phyloP scores from a whole-genome alignment of 1,140 invertebrate species.

The Ylistrum balloti region DNA sequence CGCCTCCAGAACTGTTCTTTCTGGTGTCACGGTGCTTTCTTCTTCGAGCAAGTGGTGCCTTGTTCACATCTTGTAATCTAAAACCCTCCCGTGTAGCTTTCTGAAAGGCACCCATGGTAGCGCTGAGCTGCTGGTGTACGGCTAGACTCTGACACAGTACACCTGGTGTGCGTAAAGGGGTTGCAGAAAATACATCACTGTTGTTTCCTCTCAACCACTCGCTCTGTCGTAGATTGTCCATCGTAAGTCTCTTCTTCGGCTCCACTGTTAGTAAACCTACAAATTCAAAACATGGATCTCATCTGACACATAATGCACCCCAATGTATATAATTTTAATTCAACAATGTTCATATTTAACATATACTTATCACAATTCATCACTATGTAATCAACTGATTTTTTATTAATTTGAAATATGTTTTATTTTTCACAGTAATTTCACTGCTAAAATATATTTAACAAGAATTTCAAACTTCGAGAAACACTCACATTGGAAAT shows the following conservation, averaged over 20 bases:
- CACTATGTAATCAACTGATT: too few species aligned
- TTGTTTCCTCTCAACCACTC: slow-evolving; percentile 86
- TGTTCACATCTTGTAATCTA: slow-evolving; percentile 87
- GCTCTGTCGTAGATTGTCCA: slow-evolving; percentile 86
- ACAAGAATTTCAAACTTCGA: too few species aligned
- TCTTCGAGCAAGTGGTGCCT: slow-evolving; percentile 88
- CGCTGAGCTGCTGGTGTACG: slow-evolving; percentile 82
- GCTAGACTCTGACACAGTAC: slow-evolving; percentile 79
- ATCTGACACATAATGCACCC: not conserved
- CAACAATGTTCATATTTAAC: too few species aligned
- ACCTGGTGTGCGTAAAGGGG: slow-evolving; percentile 86
- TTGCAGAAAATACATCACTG: slow-evolving; percentile 79
- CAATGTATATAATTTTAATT: too few species aligned
- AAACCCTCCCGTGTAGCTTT: slow-evolving; percentile 88
- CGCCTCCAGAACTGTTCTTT: slow-evolving; percentile 67
- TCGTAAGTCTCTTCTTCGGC: slow-evolving; percentile 88
- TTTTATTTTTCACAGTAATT: too few species aligned
- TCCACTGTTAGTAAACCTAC: slow-evolving; percentile 90
- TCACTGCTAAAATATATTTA: too few species aligned
- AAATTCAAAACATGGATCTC: slow-evolving; percentile 55
- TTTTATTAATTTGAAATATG: too few species aligned
- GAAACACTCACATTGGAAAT: too few species aligned
- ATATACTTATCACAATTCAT: too few species aligned
- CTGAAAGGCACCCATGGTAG: slow-evolving; percentile 88
- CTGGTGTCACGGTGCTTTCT: slow-evolving; percentile 86